These are phyloP conservation scores for Drosophila watanabei DNA, from an alignment of 1,140 invertebrate species.

Conservation along the genomic window DNA sequence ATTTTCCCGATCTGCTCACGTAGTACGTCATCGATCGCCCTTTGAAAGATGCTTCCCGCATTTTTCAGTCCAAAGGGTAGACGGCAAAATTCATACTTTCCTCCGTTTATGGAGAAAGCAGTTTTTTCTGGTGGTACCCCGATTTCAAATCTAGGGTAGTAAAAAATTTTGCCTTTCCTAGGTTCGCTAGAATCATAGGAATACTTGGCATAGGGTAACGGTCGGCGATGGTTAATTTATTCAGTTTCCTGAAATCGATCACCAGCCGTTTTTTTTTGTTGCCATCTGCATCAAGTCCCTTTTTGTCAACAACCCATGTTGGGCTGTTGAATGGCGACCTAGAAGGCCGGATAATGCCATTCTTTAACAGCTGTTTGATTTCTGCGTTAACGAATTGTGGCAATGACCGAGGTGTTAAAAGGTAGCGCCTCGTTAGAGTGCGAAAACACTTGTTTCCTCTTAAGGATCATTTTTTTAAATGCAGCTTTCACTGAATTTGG, in stretches of 20 bases:
- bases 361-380: neutral
- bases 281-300: neutral
- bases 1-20: too few relatives aligned
- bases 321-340: neutral
- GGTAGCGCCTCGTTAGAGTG: too few relatives aligned
- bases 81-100: neutral
- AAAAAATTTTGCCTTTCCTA: neutral
- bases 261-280: neutral
- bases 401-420: neutral
- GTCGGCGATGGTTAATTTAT: neutral
- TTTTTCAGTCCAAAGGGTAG: neutral
- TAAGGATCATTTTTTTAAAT: neutral
- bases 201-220: neutral
- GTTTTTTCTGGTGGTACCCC: neutral
- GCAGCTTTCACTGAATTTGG: neutral
- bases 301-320: neutral
- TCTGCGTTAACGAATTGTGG: neutral
- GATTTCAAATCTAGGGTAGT: neutral
- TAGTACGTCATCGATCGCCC: neutral
- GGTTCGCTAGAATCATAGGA: neutral
- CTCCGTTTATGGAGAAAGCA: neutral
- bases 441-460: neutral
- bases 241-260: neutral
- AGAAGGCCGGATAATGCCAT: neutral
- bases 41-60: too few relatives aligned